Percentiles rank a stretch among this genome's conserved stretches.
These are phyloP conservation scores for Solenopsis fugax DNA, from an alignment of 1,140 invertebrate species.

Conservation along the genomic window DNA sequence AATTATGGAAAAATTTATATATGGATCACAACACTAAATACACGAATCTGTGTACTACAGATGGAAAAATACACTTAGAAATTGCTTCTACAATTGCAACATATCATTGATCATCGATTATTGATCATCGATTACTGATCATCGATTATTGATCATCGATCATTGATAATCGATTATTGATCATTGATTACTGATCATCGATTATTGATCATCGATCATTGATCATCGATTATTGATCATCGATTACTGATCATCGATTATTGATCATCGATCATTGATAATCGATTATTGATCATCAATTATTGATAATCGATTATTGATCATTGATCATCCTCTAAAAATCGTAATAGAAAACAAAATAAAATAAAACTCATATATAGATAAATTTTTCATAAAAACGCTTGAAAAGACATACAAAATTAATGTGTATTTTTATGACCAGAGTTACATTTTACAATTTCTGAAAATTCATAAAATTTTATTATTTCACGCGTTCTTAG, in stretches of 20 bases:
- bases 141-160: too few species aligned
- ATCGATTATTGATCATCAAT: too few species aligned
- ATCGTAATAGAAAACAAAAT: not conserved
- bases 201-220: too few species aligned
- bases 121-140: too few species aligned
- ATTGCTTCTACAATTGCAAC: too few species aligned
- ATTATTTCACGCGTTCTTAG: not conserved
- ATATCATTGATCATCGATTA: too few species aligned
- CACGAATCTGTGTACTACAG: not conserved
- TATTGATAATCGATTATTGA: too few species aligned
- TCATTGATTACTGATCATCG: too few species aligned
- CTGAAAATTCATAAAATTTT: slow-evolving; percentile 1
- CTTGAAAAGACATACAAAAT: not conserved
- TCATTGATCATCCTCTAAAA: not conserved
- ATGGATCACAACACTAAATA: not conserved
- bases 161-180: too few species aligned
- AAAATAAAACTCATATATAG: not conserved
- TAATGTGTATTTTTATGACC: not conserved
- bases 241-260: too few species aligned
- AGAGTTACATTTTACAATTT: not conserved
- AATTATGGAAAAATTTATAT: not conserved
- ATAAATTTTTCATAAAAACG: not conserved
- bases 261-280: too few species aligned
- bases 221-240: too few species aligned
- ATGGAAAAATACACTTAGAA: slow-evolving; percentile 47